These are phyloP conservation scores for Oenanthe oenanthe DNA, from an alignment of 2,113 vertebrate genomes.

Conservation along the genomic window DNA sequence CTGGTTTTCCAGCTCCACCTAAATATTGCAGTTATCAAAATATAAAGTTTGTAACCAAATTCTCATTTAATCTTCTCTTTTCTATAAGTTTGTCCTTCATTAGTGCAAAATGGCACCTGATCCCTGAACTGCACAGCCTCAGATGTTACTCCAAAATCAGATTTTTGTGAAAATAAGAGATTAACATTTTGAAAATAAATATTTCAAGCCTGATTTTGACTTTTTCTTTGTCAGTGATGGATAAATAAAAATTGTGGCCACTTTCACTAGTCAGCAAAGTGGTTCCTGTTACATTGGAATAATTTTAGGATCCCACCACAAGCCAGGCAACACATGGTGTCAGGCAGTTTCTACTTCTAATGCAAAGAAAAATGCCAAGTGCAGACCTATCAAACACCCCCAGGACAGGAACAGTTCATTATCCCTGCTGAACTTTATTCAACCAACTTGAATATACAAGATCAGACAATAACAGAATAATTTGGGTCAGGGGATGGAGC, in stretches of 20 bases:
- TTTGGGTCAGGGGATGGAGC: neutral
- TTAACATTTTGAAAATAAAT: accelerated
- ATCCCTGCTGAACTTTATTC: neutral
- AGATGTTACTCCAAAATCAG: neutral
- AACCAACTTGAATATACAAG: accelerated
- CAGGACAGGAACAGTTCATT: neutral
- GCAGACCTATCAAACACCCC: neutral
- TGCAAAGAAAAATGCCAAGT: neutral
- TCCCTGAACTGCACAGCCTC: neutral
- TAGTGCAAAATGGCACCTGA: neutral
- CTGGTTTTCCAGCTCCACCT: neutral
- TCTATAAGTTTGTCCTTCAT: neutral
- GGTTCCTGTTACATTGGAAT: neutral
- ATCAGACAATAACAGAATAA: neutral
- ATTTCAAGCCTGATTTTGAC: neutral
- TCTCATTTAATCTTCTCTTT: neutral
- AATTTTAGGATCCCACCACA: neutral
- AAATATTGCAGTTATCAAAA: neutral
- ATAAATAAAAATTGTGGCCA: neutral
- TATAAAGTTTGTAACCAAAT: neutral
- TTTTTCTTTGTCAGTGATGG: neutral
- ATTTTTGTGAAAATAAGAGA: neutral
- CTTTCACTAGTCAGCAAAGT: neutral
- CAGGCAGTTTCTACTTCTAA: neutral
- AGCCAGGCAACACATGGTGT: neutral